Evolutionary conservation across 2,113 vertebrate genomes (phyloP).

Genomic region (Gallinago media): DNA sequence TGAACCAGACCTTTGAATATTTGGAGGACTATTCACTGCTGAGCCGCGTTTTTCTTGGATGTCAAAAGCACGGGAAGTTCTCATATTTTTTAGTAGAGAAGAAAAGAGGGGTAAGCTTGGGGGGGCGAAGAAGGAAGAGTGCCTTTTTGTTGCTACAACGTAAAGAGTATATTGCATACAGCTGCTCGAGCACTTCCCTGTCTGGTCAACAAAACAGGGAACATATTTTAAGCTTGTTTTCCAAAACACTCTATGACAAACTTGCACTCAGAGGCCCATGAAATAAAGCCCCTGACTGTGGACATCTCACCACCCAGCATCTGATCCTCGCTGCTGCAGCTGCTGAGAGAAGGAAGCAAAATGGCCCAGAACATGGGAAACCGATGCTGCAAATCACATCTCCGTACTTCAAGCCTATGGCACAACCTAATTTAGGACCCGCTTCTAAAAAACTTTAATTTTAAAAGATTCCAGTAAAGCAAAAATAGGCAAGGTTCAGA

Average conservation of each 20-base stretch:
- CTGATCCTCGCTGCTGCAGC: not conserved
- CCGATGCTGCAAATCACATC: not conserved
- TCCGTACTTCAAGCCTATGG: not conserved
- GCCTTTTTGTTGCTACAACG: constrained; percentile 22
- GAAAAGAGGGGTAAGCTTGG: not conserved
- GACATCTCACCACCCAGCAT: not conserved
- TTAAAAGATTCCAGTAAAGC: not conserved
- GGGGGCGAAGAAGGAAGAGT: not conserved
- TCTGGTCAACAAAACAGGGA: constrained; percentile 67
- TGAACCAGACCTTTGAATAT: constrained; percentile 67
- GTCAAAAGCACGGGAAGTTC: constrained; percentile 38
- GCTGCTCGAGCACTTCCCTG: constrained; percentile 50
- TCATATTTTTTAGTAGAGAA: constrained; percentile 18
- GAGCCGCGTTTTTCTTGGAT: constrained; percentile 51
- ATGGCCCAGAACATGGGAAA: not conserved
- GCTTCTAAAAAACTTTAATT: not conserved
- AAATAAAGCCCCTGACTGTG: not conserved
- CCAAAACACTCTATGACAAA: constrained; percentile 58
- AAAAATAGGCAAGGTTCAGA: not conserved
- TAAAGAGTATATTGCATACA: constrained; percentile 29
- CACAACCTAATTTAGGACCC: not conserved
- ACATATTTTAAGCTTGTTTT: constrained; percentile 69
- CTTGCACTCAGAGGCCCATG: not conserved
- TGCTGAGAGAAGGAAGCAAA: not conserved
- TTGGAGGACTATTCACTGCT: constrained; percentile 53